Evolutionary conservation across 2,888 invertebrate genomes (phyloP), one percentile per base, ranked within the genome.

Genomic region (Lymantria dispar): DNA sequence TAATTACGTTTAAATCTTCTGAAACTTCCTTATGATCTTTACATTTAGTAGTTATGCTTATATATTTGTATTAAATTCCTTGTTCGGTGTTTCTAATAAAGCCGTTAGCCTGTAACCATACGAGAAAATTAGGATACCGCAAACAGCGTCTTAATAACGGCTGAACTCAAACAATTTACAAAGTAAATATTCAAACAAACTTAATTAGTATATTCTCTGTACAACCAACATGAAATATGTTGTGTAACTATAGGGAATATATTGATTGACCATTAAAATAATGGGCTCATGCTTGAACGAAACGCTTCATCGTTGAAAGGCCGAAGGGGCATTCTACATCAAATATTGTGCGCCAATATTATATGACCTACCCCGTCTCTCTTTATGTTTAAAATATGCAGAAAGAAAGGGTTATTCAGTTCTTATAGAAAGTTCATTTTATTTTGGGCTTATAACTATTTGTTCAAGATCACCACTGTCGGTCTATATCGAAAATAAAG

Each of bases 261-360:
- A 86, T 88, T 85, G 87, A 88, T 84, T 80, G 83, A 70, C 79
- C 74, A 84, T 88, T 86, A 86, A 82, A 82, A 83, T 86, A 85
- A 86, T 85, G 83, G 83, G 75, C 72, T 68, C 72, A 75, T 78
- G 75, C 78, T 81, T 76, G 78, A 78, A 70, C 74, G 79, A 80
- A 77, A 78, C 80, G 85, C 78, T 79, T 74, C 79, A 72, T 76
- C 68, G 72, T 63, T 67, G 60, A 59, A 67, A 62, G 65, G 64
- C 72, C 72, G 60, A 73, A 74, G 76, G 80, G 82, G 79, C 76
- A 78, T 79, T 76, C 75, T 75, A 76, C 58, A 65, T 70, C 64
- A 72, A 72, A 71, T 65, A 72, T 63, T 48, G 50, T 50, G 47
- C 48, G 53, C 78, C 70, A 76, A 49, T 56, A 56, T 58, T 47